Evolutionary conservation across 2,113 vertebrate genomes (phyloP).

Genomic region (Ceyx melanurus): DNA sequence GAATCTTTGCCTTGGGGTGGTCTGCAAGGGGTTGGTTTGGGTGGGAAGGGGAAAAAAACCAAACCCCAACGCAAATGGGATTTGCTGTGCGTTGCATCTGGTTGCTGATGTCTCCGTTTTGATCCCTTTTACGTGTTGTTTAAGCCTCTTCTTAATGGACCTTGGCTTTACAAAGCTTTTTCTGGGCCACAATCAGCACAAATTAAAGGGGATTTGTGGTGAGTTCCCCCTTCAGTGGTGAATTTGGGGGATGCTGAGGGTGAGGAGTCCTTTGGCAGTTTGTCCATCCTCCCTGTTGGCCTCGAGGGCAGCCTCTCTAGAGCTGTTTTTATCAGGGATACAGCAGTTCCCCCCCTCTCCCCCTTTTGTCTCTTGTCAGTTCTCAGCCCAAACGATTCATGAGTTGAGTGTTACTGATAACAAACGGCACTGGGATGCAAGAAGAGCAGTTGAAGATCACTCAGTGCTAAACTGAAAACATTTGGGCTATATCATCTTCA

Average conservation of each 20-base stretch:
- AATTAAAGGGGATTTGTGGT: background rate
- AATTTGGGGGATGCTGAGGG: background rate
- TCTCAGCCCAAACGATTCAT: background rate
- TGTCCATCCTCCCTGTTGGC: background rate
- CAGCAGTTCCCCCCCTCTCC: background rate
- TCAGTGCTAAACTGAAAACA: background rate
- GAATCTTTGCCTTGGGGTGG: too few relatives aligned
- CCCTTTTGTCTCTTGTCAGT: background rate
- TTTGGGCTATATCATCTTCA: background rate
- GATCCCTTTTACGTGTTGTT: background rate
- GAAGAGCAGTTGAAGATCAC: background rate
- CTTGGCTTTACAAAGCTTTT: background rate
- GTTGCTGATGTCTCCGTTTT: fast-evolving
- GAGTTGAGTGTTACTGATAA: background rate
- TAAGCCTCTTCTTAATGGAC: background rate
- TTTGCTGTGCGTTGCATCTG: background rate
- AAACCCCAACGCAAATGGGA: too few relatives aligned
- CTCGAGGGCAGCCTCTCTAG: background rate
- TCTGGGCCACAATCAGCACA: background rate
- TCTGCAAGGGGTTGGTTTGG: fast-evolving
- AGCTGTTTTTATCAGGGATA: background rate
- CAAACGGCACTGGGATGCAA: background rate
- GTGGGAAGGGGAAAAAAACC: background rate
- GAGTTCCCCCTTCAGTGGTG: background rate
- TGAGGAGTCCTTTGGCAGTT: too few relatives aligned